phyloP scores from a whole-genome alignment of 1,140 invertebrate species.

The Tetragnatha versicolor region DNA sequence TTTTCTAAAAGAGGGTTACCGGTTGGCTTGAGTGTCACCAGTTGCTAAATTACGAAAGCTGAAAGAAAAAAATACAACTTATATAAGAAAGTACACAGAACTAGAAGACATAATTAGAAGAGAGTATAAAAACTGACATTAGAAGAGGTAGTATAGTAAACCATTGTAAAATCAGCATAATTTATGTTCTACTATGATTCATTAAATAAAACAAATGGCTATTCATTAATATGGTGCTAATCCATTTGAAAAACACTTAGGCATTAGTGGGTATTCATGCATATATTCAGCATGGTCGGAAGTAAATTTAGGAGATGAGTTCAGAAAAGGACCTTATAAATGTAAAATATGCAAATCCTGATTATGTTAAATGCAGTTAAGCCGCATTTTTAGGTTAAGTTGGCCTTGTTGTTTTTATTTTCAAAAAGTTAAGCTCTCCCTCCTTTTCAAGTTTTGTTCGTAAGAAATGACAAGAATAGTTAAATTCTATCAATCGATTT shows the following conservation, averaged over 20 bases:
- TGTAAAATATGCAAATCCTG: too few species aligned
- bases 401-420: too few species aligned
- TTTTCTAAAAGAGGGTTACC: too few species aligned
- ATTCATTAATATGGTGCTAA: background rate
- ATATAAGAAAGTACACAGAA: background rate
- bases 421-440: too few species aligned
- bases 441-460: too few species aligned
- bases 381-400: too few species aligned
- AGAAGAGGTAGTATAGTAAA: background rate
- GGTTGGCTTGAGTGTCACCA: conserved; percentile 11
- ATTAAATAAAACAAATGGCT: background rate
- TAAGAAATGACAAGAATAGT: background rate
- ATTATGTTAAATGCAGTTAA: too few species aligned
- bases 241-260: background rate
- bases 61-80: background rate
- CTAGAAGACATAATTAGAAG: too few species aligned
- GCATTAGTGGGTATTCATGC: too few species aligned
- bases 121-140: background rate
- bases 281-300: too few species aligned
- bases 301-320: too few species aligned
- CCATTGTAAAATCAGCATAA: background rate
- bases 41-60: conserved; percentile 35
- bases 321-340: too few species aligned
- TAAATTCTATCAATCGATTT: background rate
- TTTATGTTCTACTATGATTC: background rate